A percentile compares a stretch with the other conserved stretches of the same genome.
Conservation (phyloP, 1,140 invertebrate species). For the Gryon sp. region DNA sequence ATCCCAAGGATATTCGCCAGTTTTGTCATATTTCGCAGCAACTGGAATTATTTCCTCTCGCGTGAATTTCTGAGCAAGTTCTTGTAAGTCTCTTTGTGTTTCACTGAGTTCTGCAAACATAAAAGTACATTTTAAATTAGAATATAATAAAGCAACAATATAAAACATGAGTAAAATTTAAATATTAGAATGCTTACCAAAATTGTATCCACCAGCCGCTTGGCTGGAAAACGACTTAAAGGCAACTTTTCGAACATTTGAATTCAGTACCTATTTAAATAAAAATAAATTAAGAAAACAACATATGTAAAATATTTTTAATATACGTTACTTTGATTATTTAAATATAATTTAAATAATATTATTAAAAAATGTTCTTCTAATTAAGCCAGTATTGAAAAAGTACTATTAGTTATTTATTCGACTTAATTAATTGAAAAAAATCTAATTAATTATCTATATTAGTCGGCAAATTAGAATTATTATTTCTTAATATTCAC, state of each 20-base stretch:
- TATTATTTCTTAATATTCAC: too few relatives aligned
- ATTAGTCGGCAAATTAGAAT: too few relatives aligned
- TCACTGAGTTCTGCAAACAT: constrained; percentile 82
- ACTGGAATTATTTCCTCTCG: constrained; percentile 94
- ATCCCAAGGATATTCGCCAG: constrained; percentile 96
- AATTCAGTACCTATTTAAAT: constrained; percentile 67
- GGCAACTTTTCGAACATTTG: constrained; percentile 23
- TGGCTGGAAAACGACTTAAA: constrained; percentile 67
- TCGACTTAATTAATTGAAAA: too few relatives aligned
- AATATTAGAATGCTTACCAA: constrained; percentile 67
- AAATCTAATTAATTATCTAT: too few relatives aligned
- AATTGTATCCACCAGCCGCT: constrained; percentile 67
- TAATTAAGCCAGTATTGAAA: too few relatives aligned
- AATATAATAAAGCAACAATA: constrained; percentile 8
- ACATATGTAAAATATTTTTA: too few relatives aligned
- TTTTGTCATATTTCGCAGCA: constrained; percentile 93
- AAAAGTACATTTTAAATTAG: neutral
- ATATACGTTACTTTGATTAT: too few relatives aligned
- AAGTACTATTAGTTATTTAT: too few relatives aligned
- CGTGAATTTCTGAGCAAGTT: constrained; percentile 94
- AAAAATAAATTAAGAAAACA: too few relatives aligned
- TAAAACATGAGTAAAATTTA: too few relatives aligned
- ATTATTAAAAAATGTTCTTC: too few relatives aligned
- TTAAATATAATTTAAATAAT: too few relatives aligned
- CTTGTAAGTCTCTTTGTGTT: constrained; percentile 91